Conservation (phyloP, 2,113 vertebrate species). For the Elaphurus davidianus region DNA sequence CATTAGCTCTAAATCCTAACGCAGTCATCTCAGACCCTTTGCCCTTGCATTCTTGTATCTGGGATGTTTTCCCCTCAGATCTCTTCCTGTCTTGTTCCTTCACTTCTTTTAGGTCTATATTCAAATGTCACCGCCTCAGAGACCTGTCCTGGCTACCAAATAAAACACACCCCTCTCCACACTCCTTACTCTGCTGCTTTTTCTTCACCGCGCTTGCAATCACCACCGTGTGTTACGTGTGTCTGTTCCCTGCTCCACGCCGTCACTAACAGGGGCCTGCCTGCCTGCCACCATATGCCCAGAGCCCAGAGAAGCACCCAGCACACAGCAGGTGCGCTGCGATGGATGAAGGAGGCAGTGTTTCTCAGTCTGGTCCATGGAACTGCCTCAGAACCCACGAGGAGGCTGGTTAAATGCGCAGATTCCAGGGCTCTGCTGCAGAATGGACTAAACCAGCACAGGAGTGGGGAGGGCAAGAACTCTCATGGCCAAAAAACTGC, state of each 20-base stretch:
- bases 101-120: background rate
- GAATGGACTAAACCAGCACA: background rate
- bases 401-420: background rate
- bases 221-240: rapidly evolving
- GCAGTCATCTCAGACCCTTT: background rate
- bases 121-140: background rate
- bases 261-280: background rate
- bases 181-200: background rate
- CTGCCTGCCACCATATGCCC: background rate
- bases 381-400: background rate
- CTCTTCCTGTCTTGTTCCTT: background rate
- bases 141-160: background rate
- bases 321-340: background rate
- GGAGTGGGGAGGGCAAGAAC: background rate
- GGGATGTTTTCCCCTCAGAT: background rate
- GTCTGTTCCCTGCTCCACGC: background rate
- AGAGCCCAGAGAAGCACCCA: background rate
- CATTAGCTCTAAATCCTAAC: background rate
- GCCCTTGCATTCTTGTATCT: background rate
- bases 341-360: background rate
- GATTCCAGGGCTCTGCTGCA: background rate
- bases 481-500: background rate
- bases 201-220: background rate
- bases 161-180: no score
- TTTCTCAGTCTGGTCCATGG: background rate